These are phyloP conservation scores for Chymomyza amoena DNA, from an alignment of 2,888 invertebrate species.

Conservation along the genomic window DNA sequence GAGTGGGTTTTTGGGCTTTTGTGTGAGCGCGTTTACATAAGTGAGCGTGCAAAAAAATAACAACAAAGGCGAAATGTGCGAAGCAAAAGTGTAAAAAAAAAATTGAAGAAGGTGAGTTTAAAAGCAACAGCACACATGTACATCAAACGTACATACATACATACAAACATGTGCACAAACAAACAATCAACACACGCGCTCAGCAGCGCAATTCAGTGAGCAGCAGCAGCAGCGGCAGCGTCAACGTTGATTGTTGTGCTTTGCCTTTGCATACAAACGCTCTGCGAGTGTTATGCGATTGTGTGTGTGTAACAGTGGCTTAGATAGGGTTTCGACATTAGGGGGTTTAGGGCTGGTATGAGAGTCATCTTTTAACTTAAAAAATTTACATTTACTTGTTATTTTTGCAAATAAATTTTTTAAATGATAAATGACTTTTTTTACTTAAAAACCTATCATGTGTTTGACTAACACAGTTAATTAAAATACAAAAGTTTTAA, in stretches of 20 bases:
- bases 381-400: too few relatives aligned
- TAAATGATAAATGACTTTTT: too few relatives aligned
- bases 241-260: slow-evolving; percentile 44
- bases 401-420: too few relatives aligned
- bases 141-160: not conserved
- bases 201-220: slow-evolving; percentile 32
- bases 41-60: slow-evolving; percentile 44
- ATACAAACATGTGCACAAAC: slow-evolving; percentile 3
- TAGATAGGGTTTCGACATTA: too few relatives aligned
- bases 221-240: slow-evolving; percentile 24
- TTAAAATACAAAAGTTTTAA: too few relatives aligned
- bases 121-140: not conserved
- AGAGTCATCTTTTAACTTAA: too few relatives aligned
- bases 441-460: too few relatives aligned
- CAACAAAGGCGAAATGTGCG: slow-evolving; percentile 44
- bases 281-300: slow-evolving; percentile 24
- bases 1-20: slow-evolving; percentile 27
- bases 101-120: not conserved
- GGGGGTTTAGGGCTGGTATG: too few relatives aligned
- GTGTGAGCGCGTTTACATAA: slow-evolving; percentile 58
- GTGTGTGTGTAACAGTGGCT: slow-evolving; percentile 15
- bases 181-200: slow-evolving; percentile 20
- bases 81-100: slow-evolving; percentile 20
- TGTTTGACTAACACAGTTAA: too few relatives aligned
- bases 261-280: slow-evolving; percentile 10